These are phyloP conservation scores for Saccostrea glomerata DNA, from an alignment of 1,140 invertebrate genomes.

Conservation along the genomic window DNA sequence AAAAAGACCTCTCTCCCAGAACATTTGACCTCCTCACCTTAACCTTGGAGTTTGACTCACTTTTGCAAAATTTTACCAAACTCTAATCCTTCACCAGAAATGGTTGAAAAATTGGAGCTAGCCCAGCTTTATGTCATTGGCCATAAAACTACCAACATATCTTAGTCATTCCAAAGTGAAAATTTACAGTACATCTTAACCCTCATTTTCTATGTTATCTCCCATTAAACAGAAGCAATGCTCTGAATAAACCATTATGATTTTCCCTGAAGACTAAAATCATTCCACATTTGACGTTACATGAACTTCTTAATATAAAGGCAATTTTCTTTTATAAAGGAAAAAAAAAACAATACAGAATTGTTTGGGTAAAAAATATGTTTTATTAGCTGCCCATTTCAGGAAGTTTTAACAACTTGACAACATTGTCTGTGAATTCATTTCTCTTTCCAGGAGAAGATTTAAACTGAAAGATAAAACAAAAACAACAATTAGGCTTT, in stretches of 20 bases:
- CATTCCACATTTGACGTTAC: no score
- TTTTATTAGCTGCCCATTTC: constrained; percentile 36
- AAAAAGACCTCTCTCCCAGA: no score
- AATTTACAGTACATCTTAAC: no score
- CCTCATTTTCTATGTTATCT: neutral
- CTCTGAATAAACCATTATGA: neutral
- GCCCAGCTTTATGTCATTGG: no score
- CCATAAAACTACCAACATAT: no score
- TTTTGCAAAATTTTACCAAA: no score
- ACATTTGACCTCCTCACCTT: no score
- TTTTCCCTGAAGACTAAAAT: neutral
- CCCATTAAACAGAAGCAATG: neutral
- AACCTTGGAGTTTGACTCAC: no score
- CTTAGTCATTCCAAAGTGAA: no score
- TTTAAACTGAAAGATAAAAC: constrained; percentile 45
- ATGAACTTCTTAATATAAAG: no score
- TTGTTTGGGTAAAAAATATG: neutral
- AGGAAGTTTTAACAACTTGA: constrained; percentile 30
- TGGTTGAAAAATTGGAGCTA: no score
- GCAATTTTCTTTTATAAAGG: neutral
- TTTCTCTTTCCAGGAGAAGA: constrained; percentile 9
- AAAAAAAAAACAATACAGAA: neutral
- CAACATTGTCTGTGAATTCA: constrained; percentile 51
- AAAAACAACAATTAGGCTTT: neutral
- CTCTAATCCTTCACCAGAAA: no score